Conservation (phyloP, 2,113 vertebrate genomes). For the Syngnathus scovelli region DNA sequence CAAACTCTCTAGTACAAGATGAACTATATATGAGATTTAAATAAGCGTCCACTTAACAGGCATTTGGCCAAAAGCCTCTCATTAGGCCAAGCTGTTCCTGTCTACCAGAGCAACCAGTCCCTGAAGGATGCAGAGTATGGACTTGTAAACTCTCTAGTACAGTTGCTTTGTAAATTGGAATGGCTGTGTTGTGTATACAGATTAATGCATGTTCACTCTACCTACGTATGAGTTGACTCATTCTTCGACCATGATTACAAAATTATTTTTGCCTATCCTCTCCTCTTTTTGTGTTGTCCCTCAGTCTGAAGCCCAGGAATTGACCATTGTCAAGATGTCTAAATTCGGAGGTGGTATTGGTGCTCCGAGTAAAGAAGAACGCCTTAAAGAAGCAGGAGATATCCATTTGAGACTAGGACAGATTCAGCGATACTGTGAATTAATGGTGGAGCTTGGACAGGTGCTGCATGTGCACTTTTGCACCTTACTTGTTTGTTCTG, state of each 20-base stretch:
- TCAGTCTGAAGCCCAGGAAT: constrained; percentile 94
- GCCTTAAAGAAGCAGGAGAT: constrained; percentile 89
- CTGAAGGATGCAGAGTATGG: too few species aligned
- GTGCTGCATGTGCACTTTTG: constrained; percentile 53
- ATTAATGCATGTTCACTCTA: not conserved
- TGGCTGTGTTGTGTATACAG: not conserved
- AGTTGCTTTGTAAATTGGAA: too few species aligned
- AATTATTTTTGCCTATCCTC: not conserved
- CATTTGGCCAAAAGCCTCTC: too few species aligned
- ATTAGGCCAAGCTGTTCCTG: too few species aligned
- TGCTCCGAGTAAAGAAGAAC: constrained; percentile 88
- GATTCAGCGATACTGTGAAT: constrained; percentile 93
- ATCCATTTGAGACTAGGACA: constrained; percentile 92
- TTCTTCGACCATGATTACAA: not conserved
- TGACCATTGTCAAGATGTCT: constrained; percentile 96
- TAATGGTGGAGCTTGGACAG: constrained; percentile 98
- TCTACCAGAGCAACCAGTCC: too few species aligned
- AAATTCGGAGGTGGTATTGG: constrained; percentile 97
- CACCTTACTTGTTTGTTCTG: not conserved
- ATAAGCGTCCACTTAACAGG: too few species aligned
- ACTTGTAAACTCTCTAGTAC: too few species aligned
- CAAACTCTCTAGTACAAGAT: too few species aligned
- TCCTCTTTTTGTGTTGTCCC: not conserved
- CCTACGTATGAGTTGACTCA: not conserved
- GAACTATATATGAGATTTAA: too few species aligned